Evolutionary conservation across 2,113 vertebrate genomes (phyloP), one percentile per base, ranked within the genome.

Genomic region (Channa maculata): DNA sequence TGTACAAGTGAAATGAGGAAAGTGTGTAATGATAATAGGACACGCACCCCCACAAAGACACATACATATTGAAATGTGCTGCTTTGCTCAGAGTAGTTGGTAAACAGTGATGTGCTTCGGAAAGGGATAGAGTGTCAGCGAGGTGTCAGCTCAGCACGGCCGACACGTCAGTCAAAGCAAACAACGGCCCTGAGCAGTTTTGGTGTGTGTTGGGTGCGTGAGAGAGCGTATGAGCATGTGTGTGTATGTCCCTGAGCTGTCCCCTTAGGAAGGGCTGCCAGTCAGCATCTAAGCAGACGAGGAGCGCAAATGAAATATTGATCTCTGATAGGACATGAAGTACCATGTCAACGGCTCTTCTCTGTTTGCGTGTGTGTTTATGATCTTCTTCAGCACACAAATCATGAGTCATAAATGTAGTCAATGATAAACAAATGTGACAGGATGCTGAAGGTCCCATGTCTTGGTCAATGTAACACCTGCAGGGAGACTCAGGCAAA

Each of bases 301-400:
- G 73, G 62, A 79, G 80, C 73, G 65, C 71, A 88, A 91, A 91
- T 91, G 82, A 91, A 91, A 89, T 91, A 92, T 91, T 92, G 91
- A 92, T 91, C 85, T 79, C 68, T 88, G 83, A 91, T 91, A 84
- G 80, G 79, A 85, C 79, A 77, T 83, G 83, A 88, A 91, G 86
- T 74, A 79, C 77, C 45, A n/a, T 62, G 77, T 86, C 45, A 61
- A 54, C 33, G 24, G 54, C 63, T 55, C 48, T 12, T 66, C 79
- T 80, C 49, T 54, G 54, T 65, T 24, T 82, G 33, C 79, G 63
- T 63, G 67, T 68, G 24, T 60, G 63, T 80, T 82, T 71, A 63
- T 70, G 51, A 76, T 65, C 64, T 70, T 49, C 15, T 43, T 62
- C 39, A n/a, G 24, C 57, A 78, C 78, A 79, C 80, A 78, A 55